Base-by-base conservation (phyloP, 1,140 invertebrate species). In the Hypsibius dujardini region DNA sequence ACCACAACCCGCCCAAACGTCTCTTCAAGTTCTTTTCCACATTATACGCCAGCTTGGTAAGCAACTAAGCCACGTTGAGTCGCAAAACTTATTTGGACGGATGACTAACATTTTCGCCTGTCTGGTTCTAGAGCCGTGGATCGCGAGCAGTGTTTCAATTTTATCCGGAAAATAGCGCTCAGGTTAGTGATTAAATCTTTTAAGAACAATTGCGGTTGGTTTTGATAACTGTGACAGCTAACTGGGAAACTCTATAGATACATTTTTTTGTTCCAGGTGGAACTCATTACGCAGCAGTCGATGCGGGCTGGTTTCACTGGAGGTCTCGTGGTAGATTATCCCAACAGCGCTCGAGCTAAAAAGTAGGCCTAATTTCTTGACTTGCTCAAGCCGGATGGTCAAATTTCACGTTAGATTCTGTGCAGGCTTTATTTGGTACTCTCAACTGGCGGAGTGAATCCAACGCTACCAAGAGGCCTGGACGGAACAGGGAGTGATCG, bases 281-380 rank as follows among this genome's bases (percentile, higher is more conserved):
- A 97, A 79, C 81, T 99, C 59, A 85, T 99, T 1, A 97, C 90
- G 46, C 81, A 86, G 60, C 94, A 98, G 81, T 92, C 96, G 0
- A 95, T 90, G 84, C 91, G 88, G 81, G 92, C 95, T 46, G 96
- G 96, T 1, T 99, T 99, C 78, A 94, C 88, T 79, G 95, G 85
- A 40, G 85, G 85, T 40, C 73, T 86, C 14, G 89, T 99, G 1
- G 86, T 98, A 1, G 96, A 99, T 82, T 98, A 85, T 82, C 95
- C 96, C 1, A 95, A 99, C 78, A 96, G 93, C 74, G 87, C 92
- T 1, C 98, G 96, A 82, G 92, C 93, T 1, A 97, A 95, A 79
- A 85, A 85, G 81, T 83, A 74, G 76, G 75, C 73, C 7, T 7
- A 56, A 56, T 56, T 7, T n/a, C n/a, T 56, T 67, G 62, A 40